A percentile compares a stretch with the other conserved stretches of the same genome.
phyloP scores from a whole-genome alignment of 2,113 vertebrate species.

The Nannobrachium achirus region DNA sequence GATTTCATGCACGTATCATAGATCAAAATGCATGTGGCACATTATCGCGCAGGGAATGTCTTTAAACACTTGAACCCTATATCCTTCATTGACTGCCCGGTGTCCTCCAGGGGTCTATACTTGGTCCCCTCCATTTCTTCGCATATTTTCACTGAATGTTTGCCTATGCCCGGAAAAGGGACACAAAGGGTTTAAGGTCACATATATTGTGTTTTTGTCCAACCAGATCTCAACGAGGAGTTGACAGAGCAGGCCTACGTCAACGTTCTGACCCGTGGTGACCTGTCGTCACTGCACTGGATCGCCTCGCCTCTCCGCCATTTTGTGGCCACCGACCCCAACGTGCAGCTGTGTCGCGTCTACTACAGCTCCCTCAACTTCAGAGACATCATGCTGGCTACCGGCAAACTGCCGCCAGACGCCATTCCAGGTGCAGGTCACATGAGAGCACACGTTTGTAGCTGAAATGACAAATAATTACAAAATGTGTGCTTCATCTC shows the following conservation, averaged over 20 bases:
- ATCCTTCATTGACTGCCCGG: too few species aligned
- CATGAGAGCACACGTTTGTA: background rate
- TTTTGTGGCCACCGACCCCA: conserved; percentile 59
- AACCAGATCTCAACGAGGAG: conserved; percentile 80
- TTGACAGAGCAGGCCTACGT: conserved; percentile 88
- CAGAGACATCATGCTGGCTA: conserved; percentile 95
- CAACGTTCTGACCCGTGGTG: conserved; percentile 90
- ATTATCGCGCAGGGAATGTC: too few species aligned
- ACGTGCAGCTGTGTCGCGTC: conserved; percentile 83
- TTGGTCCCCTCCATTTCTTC: too few species aligned
- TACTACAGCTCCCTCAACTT: conserved; percentile 96
- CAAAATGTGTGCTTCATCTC: too few species aligned
- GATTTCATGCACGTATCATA: background rate
- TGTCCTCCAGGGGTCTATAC: too few species aligned
- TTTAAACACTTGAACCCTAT: too few species aligned
- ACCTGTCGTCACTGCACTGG: conserved; percentile 94
- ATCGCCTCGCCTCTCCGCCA: conserved; percentile 87
- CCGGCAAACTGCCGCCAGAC: conserved; percentile 92
- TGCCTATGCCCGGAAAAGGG: too few species aligned
- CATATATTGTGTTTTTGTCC: conserved; percentile 2
- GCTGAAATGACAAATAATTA: background rate
- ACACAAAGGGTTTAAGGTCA: too few species aligned
- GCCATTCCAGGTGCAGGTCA: conserved; percentile 89
- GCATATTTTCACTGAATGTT: too few species aligned
- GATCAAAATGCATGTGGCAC: too few species aligned